Percentiles rank a stretch among this genome's conserved stretches.
phyloP scores from a whole-genome alignment of 2,888 invertebrate species.

The Dexiosoma caninum region DNA sequence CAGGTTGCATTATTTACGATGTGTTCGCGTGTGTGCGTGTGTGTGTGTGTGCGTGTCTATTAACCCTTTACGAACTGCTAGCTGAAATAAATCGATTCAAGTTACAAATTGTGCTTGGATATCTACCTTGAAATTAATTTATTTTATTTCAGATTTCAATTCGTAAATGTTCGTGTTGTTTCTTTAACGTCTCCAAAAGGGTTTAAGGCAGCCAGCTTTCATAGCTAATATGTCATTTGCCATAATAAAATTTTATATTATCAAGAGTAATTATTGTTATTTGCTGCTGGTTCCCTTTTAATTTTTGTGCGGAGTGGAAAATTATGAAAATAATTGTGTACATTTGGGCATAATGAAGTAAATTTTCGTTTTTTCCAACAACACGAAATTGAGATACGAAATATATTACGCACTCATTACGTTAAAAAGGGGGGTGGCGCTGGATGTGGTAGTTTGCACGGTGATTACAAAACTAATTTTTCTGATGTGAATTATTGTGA shows the following conservation, averaged over 20 bases:
- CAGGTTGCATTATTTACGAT: slow-evolving; percentile 25
- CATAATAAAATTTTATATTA: slow-evolving; percentile 15
- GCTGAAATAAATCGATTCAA: neutral
- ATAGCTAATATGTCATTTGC: slow-evolving; percentile 18
- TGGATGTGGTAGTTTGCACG: no score
- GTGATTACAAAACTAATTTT: no score
- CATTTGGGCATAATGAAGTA: neutral
- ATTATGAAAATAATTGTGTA: slow-evolving; percentile 12
- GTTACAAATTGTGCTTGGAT: neutral
- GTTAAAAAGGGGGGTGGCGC: no score
- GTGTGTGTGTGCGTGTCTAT: neutral
- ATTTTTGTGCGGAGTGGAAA: slow-evolving; percentile 17
- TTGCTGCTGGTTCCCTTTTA: neutral
- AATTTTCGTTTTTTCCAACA: no score
- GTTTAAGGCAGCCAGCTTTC: neutral
- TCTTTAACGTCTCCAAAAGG: neutral
- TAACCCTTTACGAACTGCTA: slow-evolving; percentile 23
- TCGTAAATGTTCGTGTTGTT: no score
- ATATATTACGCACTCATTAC: no score
- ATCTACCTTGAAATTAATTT: no score
- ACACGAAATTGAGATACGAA: no score
- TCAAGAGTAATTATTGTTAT: slow-evolving; percentile 39
- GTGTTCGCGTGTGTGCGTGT: neutral
- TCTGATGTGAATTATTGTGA: no score
- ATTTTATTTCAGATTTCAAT: no score